Evolutionary conservation across 2,888 invertebrate genomes (phyloP).

Genomic region (Hypena proboscidalis): DNA sequence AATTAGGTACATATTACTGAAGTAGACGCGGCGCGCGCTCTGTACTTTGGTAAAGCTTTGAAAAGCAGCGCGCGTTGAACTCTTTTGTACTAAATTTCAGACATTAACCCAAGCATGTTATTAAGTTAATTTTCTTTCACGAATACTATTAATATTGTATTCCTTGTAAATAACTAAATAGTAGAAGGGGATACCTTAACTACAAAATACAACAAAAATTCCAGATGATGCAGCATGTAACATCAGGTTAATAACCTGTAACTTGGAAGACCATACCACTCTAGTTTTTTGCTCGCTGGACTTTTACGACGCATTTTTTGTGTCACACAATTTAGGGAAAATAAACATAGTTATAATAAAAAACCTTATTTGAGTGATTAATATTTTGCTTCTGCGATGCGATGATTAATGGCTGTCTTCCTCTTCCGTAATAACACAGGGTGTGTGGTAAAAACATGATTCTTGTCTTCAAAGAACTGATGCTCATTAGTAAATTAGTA

Average conservation of each 20-base stretch:
- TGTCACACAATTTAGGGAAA: slow-evolving; percentile 34
- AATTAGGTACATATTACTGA: no score
- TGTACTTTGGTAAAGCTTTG: no score
- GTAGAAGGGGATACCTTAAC: slow-evolving; percentile 11
- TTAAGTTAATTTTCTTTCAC: slow-evolving; percentile 1
- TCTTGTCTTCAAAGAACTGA: slow-evolving; percentile 35
- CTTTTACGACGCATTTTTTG: slow-evolving; percentile 35
- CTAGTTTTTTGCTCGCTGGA: slow-evolving; percentile 25
- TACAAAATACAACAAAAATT: slow-evolving; percentile 21
- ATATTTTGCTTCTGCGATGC: slow-evolving; percentile 32
- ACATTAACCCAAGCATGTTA: not conserved
- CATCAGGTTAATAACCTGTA: slow-evolving; percentile 37
- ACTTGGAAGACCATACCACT: slow-evolving; percentile 12
- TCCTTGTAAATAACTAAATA: no score
- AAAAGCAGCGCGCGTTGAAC: slow-evolving; percentile 12
- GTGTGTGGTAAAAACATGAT: slow-evolving; percentile 33
- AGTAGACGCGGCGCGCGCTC: no score
- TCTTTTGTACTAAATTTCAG: slow-evolving; percentile 8
- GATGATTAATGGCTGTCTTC: slow-evolving; percentile 54
- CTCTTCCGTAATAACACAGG: slow-evolving; percentile 44
- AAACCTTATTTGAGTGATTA: slow-evolving; percentile 31
- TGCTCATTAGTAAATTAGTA: slow-evolving; percentile 29
- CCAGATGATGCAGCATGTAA: slow-evolving; percentile 21
- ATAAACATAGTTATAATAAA: slow-evolving; percentile 31
- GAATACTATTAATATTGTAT: no score